phyloP scores from a whole-genome alignment of 2,888 invertebrate genomes.

The Lissocephala sabroskyi region DNA sequence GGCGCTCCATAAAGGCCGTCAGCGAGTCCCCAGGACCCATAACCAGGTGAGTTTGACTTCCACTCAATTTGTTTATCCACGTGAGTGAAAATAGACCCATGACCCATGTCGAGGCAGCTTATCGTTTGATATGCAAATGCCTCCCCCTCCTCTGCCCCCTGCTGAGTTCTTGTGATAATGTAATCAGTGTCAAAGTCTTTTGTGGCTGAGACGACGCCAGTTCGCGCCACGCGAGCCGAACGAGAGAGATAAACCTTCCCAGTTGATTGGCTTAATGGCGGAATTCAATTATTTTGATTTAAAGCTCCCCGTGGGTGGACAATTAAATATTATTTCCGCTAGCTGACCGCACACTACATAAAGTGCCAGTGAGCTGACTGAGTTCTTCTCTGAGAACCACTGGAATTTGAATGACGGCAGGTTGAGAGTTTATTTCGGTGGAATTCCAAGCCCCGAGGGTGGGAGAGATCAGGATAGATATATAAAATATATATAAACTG shows the following conservation, averaged over 20 bases:
- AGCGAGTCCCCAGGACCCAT: conserved; percentile 72
- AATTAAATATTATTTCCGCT: conserved; percentile 61
- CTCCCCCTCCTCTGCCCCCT: too few species aligned
- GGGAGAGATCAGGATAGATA: too few species aligned
- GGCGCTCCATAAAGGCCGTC: conserved; percentile 71
- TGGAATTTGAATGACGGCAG: too few species aligned
- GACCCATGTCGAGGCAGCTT: conserved; percentile 1
- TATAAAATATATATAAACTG: too few species aligned
- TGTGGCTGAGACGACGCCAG: too few species aligned
- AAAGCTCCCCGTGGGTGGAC: conserved; percentile 59
- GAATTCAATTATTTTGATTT: conserved; percentile 64
- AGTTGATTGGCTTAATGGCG: conserved; percentile 57
- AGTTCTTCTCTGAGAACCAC: too few species aligned
- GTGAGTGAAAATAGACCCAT: too few species aligned
- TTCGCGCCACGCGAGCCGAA: not conserved
- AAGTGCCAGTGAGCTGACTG: too few species aligned
- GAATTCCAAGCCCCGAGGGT: too few species aligned
- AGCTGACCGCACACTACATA: too few species aligned
- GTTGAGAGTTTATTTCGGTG: too few species aligned
- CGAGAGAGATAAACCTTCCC: conserved; percentile 36
- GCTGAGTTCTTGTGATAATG: conserved; percentile 20
- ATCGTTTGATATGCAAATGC: conserved; percentile 28
- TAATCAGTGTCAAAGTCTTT: conserved; percentile 25
- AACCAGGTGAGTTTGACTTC: conserved; percentile 70
- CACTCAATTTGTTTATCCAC: not conserved